phyloP scores from a whole-genome alignment of 2,888 invertebrate species.

The Eupithecia tripunctaria region DNA sequence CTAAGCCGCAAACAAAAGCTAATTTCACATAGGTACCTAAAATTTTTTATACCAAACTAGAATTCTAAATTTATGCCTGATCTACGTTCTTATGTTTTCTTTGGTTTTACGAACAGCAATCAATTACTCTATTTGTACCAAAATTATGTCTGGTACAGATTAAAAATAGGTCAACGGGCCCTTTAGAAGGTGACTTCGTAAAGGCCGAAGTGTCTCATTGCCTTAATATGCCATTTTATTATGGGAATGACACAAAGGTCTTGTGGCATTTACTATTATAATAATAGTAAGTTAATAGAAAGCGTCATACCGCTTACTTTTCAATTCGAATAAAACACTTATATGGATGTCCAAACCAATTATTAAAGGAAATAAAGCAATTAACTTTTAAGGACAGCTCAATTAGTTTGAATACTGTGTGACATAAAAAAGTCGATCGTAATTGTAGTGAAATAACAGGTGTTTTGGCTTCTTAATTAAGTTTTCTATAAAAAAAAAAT shows the following conservation, averaged over 20 bases:
- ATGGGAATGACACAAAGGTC: no score
- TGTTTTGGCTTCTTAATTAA: conserved; percentile 16
- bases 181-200: not conserved
- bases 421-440: conserved; percentile 40
- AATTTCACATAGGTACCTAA: not conserved
- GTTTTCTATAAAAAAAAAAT: conserved; percentile 17
- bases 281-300: not conserved
- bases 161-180: not conserved
- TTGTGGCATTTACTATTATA: not conserved
- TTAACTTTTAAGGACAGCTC: conserved; percentile 53
- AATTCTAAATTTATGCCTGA: not conserved
- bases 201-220: not conserved
- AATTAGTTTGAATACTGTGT: conserved; percentile 54
- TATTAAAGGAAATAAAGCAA: conserved; percentile 59
- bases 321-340: conserved; percentile 20
- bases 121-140: not conserved
- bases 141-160: no score
- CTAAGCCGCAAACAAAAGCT: not conserved
- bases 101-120: not conserved
- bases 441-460: conserved; percentile 24
- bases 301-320: conserved; percentile 18
- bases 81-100: not conserved
- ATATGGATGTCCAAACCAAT: conserved; percentile 30
- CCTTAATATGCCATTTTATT: not conserved
- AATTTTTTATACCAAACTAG: not conserved